A percentile compares a stretch with the other conserved stretches of the same genome.
These are phyloP conservation scores for Etheostoma nigrum DNA, from an alignment of 2,797 vertebrate species.

Conservation along the genomic window DNA sequence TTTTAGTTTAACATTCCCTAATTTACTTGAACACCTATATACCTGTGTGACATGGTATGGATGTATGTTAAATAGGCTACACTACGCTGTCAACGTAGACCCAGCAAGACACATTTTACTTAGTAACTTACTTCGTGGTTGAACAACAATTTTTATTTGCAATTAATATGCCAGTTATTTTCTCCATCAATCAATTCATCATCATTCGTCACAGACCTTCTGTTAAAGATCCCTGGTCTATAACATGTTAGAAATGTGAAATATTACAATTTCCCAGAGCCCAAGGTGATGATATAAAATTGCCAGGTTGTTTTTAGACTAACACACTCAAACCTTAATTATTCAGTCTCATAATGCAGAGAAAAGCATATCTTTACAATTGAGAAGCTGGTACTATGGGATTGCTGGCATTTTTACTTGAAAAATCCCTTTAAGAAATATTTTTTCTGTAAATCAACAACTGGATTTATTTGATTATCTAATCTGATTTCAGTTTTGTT, in stretches of 20 bases:
- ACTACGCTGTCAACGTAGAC: neutral
- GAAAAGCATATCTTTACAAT: neutral
- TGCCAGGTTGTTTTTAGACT: neutral
- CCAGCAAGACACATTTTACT: neutral
- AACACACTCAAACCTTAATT: neutral
- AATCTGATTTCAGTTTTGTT: neutral
- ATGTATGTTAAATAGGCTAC: neutral
- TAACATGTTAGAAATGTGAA: neutral
- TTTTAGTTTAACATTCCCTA: neutral
- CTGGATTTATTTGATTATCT: too few species aligned
- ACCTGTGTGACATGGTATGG: neutral
- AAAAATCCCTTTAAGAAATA: neutral
- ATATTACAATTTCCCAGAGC: neutral
- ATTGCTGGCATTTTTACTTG: neutral
- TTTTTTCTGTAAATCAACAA: neutral
- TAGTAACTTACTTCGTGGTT: neutral
- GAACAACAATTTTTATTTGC: neutral
- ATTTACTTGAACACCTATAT: neutral
- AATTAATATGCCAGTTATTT: neutral
- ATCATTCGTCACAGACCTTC: too few species aligned
- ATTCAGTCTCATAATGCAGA: neutral
- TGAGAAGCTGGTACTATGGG: neutral
- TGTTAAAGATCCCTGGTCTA: neutral
- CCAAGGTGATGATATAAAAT: neutral
- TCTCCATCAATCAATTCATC: neutral